Percentiles rank a stretch among this genome's conserved stretches.
phyloP scores from a whole-genome alignment of 2,113 vertebrate species.

The Furnarius figulus region DNA sequence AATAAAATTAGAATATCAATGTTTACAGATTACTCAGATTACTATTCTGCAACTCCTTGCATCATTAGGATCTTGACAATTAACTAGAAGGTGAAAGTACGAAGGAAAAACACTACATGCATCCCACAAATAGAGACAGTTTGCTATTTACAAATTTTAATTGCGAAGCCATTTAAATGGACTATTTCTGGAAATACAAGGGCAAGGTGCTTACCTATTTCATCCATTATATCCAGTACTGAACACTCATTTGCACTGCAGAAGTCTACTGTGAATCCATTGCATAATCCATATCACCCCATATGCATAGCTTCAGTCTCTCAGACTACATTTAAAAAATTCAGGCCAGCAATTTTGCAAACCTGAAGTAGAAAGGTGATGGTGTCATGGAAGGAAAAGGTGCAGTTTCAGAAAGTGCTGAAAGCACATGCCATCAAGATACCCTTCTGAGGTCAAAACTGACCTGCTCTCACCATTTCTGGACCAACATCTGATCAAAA shows the following conservation, averaged over 20 bases:
- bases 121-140: not conserved
- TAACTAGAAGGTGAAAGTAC: not conserved
- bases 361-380: not conserved
- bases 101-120: not conserved
- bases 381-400: not conserved
- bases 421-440: not conserved
- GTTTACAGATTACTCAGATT: not conserved
- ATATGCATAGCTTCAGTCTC: not conserved
- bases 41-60: not conserved
- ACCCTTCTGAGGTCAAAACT: not conserved
- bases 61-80: not conserved
- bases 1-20: not conserved
- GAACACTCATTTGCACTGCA: not conserved
- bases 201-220: constrained; percentile 28
- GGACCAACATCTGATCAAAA: constrained; percentile 36
- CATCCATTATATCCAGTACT: constrained; percentile 34
- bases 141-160: not conserved
- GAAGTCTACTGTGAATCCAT: constrained; percentile 21
- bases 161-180: not conserved
- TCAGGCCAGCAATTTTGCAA: not conserved
- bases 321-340: not conserved
- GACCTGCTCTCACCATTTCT: not conserved
- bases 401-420: not conserved
- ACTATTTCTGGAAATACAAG: not conserved
- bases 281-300: not conserved